A percentile compares a stretch with the other conserved stretches of the same genome.
Conservation (phyloP, 2,888 invertebrate genomes). For the Pelosia muscerda region DNA sequence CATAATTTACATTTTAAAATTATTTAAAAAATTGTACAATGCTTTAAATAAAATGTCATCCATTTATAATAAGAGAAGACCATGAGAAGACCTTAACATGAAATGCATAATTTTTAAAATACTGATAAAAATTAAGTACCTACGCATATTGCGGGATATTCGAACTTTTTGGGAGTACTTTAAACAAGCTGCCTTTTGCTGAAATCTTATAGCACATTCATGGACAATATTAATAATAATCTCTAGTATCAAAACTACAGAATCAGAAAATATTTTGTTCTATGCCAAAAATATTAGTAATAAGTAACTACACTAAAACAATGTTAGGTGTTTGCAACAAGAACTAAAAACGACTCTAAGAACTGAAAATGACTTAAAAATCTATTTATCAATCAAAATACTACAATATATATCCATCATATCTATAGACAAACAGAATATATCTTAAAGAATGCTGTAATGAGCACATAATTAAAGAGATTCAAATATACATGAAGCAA, state of each 20-base stretch:
- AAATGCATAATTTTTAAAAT: constrained; percentile 46
- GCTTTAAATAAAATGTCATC: constrained; percentile 50
- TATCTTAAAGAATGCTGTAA: constrained; percentile 40
- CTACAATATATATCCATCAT: constrained; percentile 41
- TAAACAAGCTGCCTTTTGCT: constrained; percentile 40
- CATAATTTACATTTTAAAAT: constrained; percentile 72
- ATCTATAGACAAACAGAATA: constrained; percentile 45
- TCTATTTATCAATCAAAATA: constrained; percentile 51
- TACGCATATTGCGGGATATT: constrained; percentile 40
- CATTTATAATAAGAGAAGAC: constrained; percentile 32
- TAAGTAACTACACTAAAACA: constrained; percentile 48
- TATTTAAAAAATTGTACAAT: constrained; percentile 54
- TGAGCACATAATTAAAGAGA: constrained; percentile 51
- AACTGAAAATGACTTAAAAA: constrained; percentile 51
- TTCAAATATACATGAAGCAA: constrained; percentile 60
- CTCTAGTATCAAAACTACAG: not conserved
- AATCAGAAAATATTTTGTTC: not conserved
- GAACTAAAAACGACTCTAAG: constrained; percentile 48
- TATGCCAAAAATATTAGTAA: constrained; percentile 32
- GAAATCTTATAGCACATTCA: not conserved
- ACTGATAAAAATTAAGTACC: constrained; percentile 67
- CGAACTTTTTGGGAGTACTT: constrained; percentile 20
- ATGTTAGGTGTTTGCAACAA: constrained; percentile 37
- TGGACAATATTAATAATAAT: not conserved
- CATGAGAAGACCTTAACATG: constrained; percentile 32